Evolutionary conservation across 2,113 vertebrate genomes (phyloP), one percentile per base, ranked within the genome.

Genomic region (Lampris incognitus): DNA sequence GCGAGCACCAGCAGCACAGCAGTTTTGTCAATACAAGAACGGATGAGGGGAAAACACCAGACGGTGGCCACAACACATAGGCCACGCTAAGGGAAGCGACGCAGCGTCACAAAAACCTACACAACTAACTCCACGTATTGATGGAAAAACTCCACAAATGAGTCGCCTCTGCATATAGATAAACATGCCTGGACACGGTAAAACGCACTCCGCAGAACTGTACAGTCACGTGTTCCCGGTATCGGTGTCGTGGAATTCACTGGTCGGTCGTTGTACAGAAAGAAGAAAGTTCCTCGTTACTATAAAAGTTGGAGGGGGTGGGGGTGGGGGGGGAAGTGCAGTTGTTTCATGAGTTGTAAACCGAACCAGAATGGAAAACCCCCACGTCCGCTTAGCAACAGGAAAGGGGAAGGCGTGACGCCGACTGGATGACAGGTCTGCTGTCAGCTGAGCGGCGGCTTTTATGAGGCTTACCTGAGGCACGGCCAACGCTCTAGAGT

Each of bases 1-100:
- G 72, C 52, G 65, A 50, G 72, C 57, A 68, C 76, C 46, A 6
- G 51, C 60, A 39, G 60, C 24, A 24, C 24, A 24, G 24, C 24
- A 81, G 83, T 92, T 89, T 84, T 84, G 90, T 89, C 87, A 90
- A 87, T 91, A 91, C 42, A 69, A 24, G 41, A 79, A 36, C 11
- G 64, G 78, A 81, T 87, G 74, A 78, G 68, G 87, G 83, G 80
- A 79, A 88, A 91, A 91, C 86, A 90, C 82, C 87, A 91, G 86
- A 89, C 82, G 5, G 64, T 62, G 48, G 66, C 55, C 54, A 55
- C 63, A 58, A 63, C 69, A 54, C 51, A 54, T 80, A 67, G 46
- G 5, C 38, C 66, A 56, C 84, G 79, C 86, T 88, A 81, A 63
- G 78, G 85, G 82, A 5, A 37, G 71, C 37, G 2, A 64, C 37